phyloP scores from a whole-genome alignment of 2,888 invertebrate species.

The Mellilla xanthometata region DNA sequence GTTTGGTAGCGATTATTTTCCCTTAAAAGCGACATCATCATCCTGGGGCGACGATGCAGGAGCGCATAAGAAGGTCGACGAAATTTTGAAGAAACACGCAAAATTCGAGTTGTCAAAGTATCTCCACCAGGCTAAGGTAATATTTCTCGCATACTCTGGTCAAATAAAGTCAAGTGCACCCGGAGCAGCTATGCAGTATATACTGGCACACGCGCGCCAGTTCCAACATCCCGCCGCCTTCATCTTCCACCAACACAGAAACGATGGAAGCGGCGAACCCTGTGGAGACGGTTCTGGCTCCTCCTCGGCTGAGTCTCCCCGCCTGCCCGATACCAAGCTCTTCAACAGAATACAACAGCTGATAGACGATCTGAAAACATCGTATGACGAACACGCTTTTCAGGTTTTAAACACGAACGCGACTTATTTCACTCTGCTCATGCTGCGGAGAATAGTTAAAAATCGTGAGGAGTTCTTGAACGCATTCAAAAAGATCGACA shows the following conservation, averaged over 20 bases:
- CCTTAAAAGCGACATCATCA: background rate
- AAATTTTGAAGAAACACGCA: background rate
- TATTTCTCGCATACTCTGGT: background rate
- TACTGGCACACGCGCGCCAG: background rate
- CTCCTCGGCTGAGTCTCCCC: background rate
- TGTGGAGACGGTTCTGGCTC: no score
- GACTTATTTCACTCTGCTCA: background rate
- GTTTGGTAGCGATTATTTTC: background rate
- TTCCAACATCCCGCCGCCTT: background rate
- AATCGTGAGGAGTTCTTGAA: background rate
- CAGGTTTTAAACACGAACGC: background rate
- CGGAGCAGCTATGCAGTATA: background rate
- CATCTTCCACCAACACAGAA: background rate
- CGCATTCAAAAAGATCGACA: background rate
- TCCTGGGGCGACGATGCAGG: background rate
- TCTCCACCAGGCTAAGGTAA: background rate
- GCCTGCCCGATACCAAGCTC: background rate
- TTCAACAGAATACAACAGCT: background rate
- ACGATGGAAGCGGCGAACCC: background rate
- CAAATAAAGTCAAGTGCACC: background rate
- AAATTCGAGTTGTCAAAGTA: background rate
- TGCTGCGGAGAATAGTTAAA: background rate
- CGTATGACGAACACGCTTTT: background rate
- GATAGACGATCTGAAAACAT: background rate
- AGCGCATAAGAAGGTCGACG: background rate